These are phyloP conservation scores for Dipodomys ordii DNA, from an alignment of 2,113 vertebrate species.

Conservation along the genomic window DNA sequence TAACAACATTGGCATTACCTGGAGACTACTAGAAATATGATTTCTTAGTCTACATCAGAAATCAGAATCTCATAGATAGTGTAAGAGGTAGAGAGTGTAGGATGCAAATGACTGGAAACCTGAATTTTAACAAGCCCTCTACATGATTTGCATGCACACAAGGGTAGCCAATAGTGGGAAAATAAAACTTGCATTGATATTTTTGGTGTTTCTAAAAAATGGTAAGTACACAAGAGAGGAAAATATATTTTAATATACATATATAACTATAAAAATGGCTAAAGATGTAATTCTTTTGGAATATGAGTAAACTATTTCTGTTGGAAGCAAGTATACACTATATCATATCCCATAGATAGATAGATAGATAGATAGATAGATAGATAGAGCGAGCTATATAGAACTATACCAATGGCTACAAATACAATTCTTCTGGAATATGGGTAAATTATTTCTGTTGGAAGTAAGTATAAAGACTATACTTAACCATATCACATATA, in stretches of 20 bases:
- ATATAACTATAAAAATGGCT: too few relatives aligned
- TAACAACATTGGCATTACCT: not conserved
- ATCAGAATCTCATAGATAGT: not conserved
- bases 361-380: too few relatives aligned
- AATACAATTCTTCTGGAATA: too few relatives aligned
- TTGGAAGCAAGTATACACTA: too few relatives aligned
- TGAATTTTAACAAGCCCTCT: not conserved
- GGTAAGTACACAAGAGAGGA: not conserved
- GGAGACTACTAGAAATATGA: not conserved
- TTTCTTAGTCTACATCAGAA: not conserved
- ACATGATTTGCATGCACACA: not conserved
- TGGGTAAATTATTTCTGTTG: too few relatives aligned
- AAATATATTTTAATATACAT: not conserved
- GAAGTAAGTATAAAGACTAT: too few relatives aligned
- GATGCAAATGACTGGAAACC: not conserved
- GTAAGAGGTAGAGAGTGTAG: not conserved
- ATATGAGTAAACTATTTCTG: too few relatives aligned
- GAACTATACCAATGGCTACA: too few relatives aligned
- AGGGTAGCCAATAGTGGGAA: not conserved
- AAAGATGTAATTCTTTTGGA: too few relatives aligned
- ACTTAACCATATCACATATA: too few relatives aligned
- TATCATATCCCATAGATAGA: too few relatives aligned
- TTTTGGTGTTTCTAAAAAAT: not conserved
- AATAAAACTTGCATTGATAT: not conserved
- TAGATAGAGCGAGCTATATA: too few relatives aligned